A percentile compares a stretch with the other conserved stretches of the same genome.
phyloP scores from a whole-genome alignment of 2,113 vertebrate genomes.

The Felis chaus region DNA sequence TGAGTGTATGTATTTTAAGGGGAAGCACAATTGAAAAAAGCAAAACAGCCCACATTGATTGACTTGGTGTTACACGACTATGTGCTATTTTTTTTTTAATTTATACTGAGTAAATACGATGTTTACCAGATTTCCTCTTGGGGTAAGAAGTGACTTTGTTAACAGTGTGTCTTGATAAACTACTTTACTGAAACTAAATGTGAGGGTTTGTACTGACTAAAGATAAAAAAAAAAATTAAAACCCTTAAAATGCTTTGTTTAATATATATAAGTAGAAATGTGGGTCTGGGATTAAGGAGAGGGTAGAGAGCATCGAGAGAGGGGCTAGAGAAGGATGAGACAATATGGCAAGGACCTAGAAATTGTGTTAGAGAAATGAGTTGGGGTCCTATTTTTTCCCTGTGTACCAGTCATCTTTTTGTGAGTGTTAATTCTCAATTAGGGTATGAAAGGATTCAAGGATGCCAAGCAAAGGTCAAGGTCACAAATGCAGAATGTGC shows the following conservation, averaged over 20 bases:
- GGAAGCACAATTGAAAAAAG: constrained; percentile 32
- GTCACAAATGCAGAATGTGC: not conserved
- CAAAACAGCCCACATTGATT: not conserved
- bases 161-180: not conserved
- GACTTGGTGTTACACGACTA: not conserved
- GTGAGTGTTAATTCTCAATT: not conserved
- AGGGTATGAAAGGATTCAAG: not conserved
- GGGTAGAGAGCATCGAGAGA: rapidly evolving
- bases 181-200: not conserved
- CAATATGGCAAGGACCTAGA: rapidly evolving
- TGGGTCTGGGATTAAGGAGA: not conserved
- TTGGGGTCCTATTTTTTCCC: not conserved
- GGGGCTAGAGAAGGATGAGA: not conserved
- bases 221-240: not conserved
- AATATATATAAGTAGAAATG: not conserved
- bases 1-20: constrained; percentile 63
- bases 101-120: not conserved
- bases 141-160: not conserved
- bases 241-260: not conserved
- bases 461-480: not conserved
- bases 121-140: not conserved
- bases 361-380: not conserved
- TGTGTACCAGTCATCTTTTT: not conserved
- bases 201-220: not conserved
- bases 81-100: too few species aligned